Conservation (phyloP, 1,140 invertebrate species). For the Micrasema minimum region DNA sequence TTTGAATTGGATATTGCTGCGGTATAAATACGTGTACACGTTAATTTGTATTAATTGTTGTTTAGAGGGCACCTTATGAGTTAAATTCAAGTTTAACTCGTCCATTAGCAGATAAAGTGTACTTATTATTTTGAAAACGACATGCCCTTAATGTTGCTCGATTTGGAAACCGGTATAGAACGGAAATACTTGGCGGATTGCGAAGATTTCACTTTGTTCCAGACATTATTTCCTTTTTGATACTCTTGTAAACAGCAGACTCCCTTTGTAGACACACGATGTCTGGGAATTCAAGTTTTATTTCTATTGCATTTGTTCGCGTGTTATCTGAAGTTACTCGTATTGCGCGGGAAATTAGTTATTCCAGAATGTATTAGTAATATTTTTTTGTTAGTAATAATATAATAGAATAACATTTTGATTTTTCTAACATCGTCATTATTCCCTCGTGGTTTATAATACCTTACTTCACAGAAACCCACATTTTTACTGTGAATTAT, state of each 20-base stretch:
- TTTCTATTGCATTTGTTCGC: slow-evolving; percentile 1
- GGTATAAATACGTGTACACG: too few species aligned
- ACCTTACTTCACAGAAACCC: too few species aligned
- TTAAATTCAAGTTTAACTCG: slow-evolving; percentile 19
- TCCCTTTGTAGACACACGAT: slow-evolving; percentile 37
- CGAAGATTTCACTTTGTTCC: slow-evolving; percentile 11
- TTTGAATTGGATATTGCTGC: too few species aligned
- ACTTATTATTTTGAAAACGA: not conserved
- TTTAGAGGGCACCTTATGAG: slow-evolving; percentile 7
- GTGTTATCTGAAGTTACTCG: not conserved
- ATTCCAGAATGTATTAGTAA: too few species aligned
- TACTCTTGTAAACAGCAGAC: slow-evolving; percentile 37
- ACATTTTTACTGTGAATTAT: too few species aligned
- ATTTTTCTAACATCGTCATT: too few species aligned
- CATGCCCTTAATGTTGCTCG: not conserved
- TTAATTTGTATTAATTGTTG: too few species aligned
- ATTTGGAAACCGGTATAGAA: slow-evolving; percentile 42
- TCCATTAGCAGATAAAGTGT: slow-evolving; percentile 10
- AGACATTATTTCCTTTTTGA: slow-evolving; percentile 44
- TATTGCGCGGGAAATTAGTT: too few species aligned
- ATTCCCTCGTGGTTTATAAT: too few species aligned
- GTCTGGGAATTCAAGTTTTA: slow-evolving; percentile 36
- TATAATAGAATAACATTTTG: too few species aligned
- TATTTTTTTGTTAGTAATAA: too few species aligned
- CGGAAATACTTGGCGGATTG: slow-evolving; percentile 41